Evolutionary conservation across 2,113 vertebrate genomes (phyloP).

Genomic region (Sinocyclocheilus grahami): DNA sequence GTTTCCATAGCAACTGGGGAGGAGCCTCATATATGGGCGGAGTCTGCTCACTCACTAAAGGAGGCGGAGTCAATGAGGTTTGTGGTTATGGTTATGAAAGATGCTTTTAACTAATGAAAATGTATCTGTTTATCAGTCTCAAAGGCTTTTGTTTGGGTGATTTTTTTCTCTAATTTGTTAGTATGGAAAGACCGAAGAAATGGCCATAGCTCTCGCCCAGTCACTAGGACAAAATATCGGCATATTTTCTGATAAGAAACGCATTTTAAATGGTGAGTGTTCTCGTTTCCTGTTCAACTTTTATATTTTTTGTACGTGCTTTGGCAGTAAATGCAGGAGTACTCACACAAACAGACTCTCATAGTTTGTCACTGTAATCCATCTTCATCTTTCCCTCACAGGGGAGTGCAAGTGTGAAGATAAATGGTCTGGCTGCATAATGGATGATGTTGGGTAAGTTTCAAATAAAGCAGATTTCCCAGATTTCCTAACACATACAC

Average conservation of each 20-base stretch:
- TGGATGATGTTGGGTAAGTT: slow-evolving; percentile 97
- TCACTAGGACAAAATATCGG: slow-evolving; percentile 95
- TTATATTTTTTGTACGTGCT: background rate
- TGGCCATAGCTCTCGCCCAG: slow-evolving; percentile 95
- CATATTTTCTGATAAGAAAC: slow-evolving; percentile 96
- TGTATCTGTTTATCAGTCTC: background rate
- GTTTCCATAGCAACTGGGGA: slow-evolving; percentile 94
- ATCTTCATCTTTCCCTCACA: slow-evolving; percentile 64
- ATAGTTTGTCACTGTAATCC: slow-evolving; percentile 3
- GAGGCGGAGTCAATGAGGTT: slow-evolving; percentile 97
- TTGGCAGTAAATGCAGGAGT: background rate
- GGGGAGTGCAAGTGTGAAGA: slow-evolving; percentile 97
- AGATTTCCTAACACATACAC: slow-evolving; percentile 8
- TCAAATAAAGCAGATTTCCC: slow-evolving; percentile 37
- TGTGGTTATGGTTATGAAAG: background rate
- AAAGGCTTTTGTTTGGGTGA: background rate
- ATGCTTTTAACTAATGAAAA: background rate
- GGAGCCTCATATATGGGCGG: slow-evolving; percentile 95
- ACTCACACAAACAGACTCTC: background rate
- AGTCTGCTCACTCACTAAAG: slow-evolving; percentile 94
- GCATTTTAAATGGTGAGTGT: slow-evolving; percentile 86
- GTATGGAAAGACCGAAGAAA: slow-evolving; percentile 88
- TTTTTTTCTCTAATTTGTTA: slow-evolving; percentile 68
- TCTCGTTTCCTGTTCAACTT: background rate
- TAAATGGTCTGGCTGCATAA: slow-evolving; percentile 94